phyloP scores from a whole-genome alignment of 2,888 invertebrate genomes.

The Cordylochernes scorpioides region DNA sequence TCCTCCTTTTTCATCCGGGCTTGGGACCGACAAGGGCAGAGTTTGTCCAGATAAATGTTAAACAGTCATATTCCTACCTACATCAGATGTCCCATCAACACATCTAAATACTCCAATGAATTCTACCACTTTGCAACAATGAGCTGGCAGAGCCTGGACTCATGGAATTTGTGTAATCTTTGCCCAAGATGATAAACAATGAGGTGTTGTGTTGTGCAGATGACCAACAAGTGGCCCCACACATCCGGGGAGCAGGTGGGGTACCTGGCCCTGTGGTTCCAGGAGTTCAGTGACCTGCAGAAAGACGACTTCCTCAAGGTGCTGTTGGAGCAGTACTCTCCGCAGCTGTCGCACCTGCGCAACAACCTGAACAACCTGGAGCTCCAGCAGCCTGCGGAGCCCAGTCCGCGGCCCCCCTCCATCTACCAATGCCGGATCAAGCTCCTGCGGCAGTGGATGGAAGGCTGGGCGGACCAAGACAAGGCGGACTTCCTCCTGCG shows the following conservation, averaged over 20 bases:
- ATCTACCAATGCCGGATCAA: slow-evolving; percentile 24
- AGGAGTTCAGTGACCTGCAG: slow-evolving; percentile 65
- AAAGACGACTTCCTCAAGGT: slow-evolving; percentile 53
- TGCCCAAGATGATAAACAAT: too few species aligned
- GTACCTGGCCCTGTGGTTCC: slow-evolving; percentile 59
- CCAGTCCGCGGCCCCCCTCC: slow-evolving; percentile 20
- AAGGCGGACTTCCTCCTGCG: slow-evolving; percentile 18
- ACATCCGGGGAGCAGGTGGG: slow-evolving; percentile 32
- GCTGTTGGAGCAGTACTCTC: slow-evolving; percentile 34
- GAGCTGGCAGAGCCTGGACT: too few species aligned
- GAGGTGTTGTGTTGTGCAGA: too few species aligned
- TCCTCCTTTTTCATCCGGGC: too few species aligned
- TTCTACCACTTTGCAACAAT: too few species aligned
- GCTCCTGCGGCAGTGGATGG: slow-evolving; percentile 23
- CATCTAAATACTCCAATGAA: too few species aligned
- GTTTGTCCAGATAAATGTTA: too few species aligned
- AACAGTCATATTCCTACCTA: too few species aligned
- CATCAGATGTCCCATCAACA: too few species aligned
- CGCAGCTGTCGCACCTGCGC: slow-evolving; percentile 5
- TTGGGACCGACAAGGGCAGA: too few species aligned
- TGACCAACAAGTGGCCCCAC: slow-evolving; percentile 9
- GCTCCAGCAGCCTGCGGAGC: too few species aligned
- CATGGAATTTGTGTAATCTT: too few species aligned
- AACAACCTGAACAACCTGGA: slow-evolving; percentile 8
- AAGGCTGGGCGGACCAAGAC: slow-evolving; percentile 20